These are phyloP conservation scores for Nerophis ophidion DNA, from an alignment of 2,113 vertebrate genomes.

Conservation along the genomic window DNA sequence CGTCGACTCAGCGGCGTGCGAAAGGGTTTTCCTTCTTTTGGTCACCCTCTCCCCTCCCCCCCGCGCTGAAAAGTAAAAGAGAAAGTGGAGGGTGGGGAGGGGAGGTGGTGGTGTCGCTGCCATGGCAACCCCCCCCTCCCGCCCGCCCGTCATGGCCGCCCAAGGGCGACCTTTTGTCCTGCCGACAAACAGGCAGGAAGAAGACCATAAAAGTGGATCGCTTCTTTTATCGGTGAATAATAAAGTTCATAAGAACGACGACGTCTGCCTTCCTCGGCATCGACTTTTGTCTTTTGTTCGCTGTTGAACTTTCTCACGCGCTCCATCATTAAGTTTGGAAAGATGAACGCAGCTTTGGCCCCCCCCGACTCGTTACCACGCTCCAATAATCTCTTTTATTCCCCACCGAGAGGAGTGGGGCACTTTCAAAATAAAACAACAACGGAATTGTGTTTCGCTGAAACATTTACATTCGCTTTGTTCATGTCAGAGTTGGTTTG, in stretches of 20 bases:
- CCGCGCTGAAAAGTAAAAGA: too few species aligned
- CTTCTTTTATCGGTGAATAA: too few species aligned
- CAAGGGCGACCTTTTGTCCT: too few species aligned
- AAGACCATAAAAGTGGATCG: too few species aligned
- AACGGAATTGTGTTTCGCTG: too few species aligned
- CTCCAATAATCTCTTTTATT: constrained; percentile 63
- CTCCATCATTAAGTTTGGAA: background rate
- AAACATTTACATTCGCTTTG: too few species aligned
- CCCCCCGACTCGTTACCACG: constrained; percentile 50
- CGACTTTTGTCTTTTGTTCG: background rate
- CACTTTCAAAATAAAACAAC: background rate
- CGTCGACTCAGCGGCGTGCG: constrained; percentile 34
- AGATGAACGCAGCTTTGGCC: constrained; percentile 2
- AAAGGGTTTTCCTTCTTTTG: background rate
- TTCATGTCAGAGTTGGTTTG: too few species aligned
- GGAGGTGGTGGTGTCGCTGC: too few species aligned
- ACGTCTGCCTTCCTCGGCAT: background rate
- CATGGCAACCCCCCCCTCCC: too few species aligned
- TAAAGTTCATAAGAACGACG: background rate
- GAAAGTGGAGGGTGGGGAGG: too few species aligned
- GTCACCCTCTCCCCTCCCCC: background rate
- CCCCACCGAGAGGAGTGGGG: constrained; percentile 16
- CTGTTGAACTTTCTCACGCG: background rate
- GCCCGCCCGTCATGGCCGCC: too few species aligned
- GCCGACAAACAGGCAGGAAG: too few species aligned